A percentile compares a stretch with the other conserved stretches of the same genome.
Conservation (phyloP, 2,888 invertebrate genomes). For the Lasioglossum zephyrum region DNA sequence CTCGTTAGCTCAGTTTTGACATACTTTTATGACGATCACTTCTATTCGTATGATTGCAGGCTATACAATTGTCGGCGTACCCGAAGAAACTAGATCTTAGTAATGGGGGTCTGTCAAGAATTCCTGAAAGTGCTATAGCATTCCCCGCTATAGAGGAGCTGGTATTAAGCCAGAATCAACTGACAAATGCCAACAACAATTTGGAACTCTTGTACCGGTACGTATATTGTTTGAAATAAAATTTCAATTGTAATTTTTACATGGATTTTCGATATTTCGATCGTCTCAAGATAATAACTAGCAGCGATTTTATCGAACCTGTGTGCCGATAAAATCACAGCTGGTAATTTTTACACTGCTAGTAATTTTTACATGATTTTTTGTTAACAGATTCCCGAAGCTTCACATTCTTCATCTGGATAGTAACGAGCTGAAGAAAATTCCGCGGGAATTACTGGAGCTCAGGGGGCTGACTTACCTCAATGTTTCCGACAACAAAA, state of each 20-base stretch:
- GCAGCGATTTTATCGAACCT: too few species aligned
- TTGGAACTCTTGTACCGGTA: conserved; percentile 78
- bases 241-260: neutral
- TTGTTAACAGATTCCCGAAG: conserved; percentile 76
- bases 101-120: conserved; percentile 81
- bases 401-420: conserved; percentile 81
- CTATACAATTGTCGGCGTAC: conserved; percentile 74
- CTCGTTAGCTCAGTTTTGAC: neutral
- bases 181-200: conserved; percentile 79
- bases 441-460: conserved; percentile 87
- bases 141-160: conserved; percentile 82
- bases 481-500: conserved; percentile 89
- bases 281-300: too few species aligned
- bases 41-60: conserved; percentile 63
- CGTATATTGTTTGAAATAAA: neutral
- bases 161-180: conserved; percentile 81
- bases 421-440: conserved; percentile 86
- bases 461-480: conserved; percentile 87
- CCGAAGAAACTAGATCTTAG: conserved; percentile 82
- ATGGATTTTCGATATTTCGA: too few species aligned
- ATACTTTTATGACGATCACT: neutral
- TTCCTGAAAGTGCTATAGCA: conserved; percentile 82
- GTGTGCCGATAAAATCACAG: too few species aligned
- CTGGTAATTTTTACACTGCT: too few species aligned
- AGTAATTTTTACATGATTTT: neutral